Evolutionary conservation across 2,797 vertebrate genomes (phyloP), one percentile per base, ranked within the genome.

Genomic region (Pangasius larnaudii): DNA sequence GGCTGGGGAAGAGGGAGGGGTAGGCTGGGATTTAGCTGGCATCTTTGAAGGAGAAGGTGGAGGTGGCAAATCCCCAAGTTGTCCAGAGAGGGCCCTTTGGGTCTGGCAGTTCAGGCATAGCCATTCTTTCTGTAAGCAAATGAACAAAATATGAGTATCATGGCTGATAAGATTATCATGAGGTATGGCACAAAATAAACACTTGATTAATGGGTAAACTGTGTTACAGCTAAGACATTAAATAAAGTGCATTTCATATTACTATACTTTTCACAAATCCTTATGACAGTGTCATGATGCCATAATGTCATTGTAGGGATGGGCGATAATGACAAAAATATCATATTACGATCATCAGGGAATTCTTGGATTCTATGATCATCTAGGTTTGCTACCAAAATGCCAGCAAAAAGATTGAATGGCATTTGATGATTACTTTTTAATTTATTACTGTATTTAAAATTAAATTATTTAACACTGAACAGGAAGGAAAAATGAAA

Each of bases 31-130:
- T 0, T 96, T 95, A 88, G 95, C 90, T 85, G 93, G 93, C 87
- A 93, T 93, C 88, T 95, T 95, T 91, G 94, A 93, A 75, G 93
- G 92, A 74, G 95, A 95, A 30, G 92, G 89, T 0, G 92, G 91
- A 91, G 96, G 93, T 53, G 95, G 94, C 85, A 93, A 85, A 67
- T 98, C 96, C 87, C 97, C 98, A 91, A 98, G 96, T 86, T 99
- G 97, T 93, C 97, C 98, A 51, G 97, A 97, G 89, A 97, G 91
- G 75, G 98, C 98, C 95, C 98, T 97, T 93, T 98, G 97, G 61
- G 98, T 99, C 94, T 99, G 99, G 92, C 99, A 99, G 94, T 96
- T 98, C 95, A 99, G 96, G 92, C 99, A 99, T 86, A 99, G 96
- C 99, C 99, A 99, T 96, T 99, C 98, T 93, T 97, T 97, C 98